These are phyloP conservation scores for Amphipoea oculea DNA, from an alignment of 2,888 invertebrate species.

Conservation along the genomic window DNA sequence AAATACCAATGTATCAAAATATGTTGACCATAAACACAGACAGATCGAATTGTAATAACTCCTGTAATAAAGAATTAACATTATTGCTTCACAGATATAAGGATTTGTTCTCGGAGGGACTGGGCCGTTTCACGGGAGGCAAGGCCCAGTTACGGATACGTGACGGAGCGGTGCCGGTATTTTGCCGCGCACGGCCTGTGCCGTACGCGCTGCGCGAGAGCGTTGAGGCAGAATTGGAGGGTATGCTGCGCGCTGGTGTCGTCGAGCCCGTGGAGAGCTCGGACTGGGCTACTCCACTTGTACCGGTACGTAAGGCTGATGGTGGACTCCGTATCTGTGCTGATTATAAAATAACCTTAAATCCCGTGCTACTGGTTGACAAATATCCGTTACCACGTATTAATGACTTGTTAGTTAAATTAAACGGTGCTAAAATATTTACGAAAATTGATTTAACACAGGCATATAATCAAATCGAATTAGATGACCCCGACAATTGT, in stretches of 20 bases:
- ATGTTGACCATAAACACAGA: background rate
- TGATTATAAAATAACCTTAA: constrained; percentile 1
- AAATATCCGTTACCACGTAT: background rate
- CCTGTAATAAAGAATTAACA: too few relatives aligned
- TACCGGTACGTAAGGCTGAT: background rate
- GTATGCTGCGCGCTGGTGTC: too few relatives aligned
- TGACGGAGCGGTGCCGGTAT: too few relatives aligned
- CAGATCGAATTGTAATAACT: too few relatives aligned
- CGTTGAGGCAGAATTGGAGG: too few relatives aligned
- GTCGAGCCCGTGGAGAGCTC: background rate
- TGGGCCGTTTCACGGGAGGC: too few relatives aligned
- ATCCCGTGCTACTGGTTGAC: background rate
- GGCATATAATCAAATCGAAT: background rate
- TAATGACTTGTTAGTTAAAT: background rate
- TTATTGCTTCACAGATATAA: too few relatives aligned
- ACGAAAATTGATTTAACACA: constrained; percentile 9
- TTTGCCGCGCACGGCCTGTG: too few relatives aligned
- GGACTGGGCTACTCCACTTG: background rate
- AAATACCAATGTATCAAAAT: constrained; percentile 10
- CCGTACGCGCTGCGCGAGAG: too few relatives aligned
- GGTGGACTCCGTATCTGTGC: constrained; percentile 5
- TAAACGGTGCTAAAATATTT: constrained; percentile 7
- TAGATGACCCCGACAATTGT: background rate
- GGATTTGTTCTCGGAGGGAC: too few relatives aligned
- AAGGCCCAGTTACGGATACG: too few relatives aligned